These are phyloP conservation scores for Chydorus sphaericus DNA, from an alignment of 2,888 invertebrate genomes.

Conservation along the genomic window DNA sequence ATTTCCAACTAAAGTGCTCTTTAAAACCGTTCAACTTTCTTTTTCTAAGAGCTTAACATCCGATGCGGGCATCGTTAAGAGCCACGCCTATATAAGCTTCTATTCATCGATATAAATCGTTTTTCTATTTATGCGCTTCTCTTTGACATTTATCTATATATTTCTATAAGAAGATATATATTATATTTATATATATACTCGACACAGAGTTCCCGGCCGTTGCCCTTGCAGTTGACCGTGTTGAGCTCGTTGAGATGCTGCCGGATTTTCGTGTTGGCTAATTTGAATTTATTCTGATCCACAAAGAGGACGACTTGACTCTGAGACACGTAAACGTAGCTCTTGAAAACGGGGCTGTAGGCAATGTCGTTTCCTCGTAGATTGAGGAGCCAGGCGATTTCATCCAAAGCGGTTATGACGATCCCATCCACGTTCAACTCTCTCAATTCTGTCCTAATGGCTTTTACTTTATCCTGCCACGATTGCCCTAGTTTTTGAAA, in stretches of 20 bases:
- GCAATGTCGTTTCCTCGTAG: slow-evolving; percentile 72
- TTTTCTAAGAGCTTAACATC: too few relatives aligned
- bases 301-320: slow-evolving; percentile 53
- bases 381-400: slow-evolving; percentile 77
- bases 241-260: slow-evolving; percentile 35
- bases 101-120: too few relatives aligned
- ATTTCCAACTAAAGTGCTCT: too few relatives aligned
- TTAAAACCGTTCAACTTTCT: too few relatives aligned
- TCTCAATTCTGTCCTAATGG: slow-evolving; percentile 46
- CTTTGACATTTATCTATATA: too few relatives aligned
- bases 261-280: slow-evolving; percentile 20
- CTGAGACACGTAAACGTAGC: slow-evolving; percentile 53
- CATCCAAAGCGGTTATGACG: slow-evolving; percentile 71
- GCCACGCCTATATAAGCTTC: too few relatives aligned
- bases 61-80: too few relatives aligned
- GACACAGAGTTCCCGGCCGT: background rate
- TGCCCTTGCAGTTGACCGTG: too few relatives aligned
- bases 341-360: slow-evolving; percentile 60
- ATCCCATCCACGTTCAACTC: slow-evolving; percentile 54
- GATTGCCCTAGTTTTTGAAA: slow-evolving; percentile 38
- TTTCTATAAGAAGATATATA: too few relatives aligned
- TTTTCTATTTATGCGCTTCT: too few relatives aligned
- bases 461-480: slow-evolving; percentile 61
- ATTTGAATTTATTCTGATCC: slow-evolving; percentile 32
- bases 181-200: background rate